Percentiles rank a stretch among this genome's conserved stretches.
phyloP scores from a whole-genome alignment of 2,113 vertebrate genomes.

The Pycnonotus jocosus region DNA sequence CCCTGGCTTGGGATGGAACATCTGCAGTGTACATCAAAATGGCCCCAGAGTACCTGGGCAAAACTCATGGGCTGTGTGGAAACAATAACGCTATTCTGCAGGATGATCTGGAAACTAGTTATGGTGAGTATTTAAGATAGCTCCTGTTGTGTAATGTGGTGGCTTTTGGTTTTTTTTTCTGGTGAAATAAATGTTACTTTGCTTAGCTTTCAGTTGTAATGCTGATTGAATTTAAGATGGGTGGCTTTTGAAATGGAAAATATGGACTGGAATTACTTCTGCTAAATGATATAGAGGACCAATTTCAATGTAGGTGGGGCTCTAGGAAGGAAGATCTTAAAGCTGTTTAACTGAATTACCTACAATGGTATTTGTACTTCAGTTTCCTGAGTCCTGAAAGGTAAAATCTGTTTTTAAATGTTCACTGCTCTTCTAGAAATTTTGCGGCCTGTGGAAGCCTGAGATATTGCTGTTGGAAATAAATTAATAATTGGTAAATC shows the following conservation, averaged over 20 bases:
- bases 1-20: slow-evolving; percentile 88
- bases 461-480: neutral
- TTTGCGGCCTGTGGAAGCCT: neutral
- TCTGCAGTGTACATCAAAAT: slow-evolving; percentile 93
- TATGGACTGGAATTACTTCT: neutral
- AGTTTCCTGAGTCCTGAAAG: neutral
- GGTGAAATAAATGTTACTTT: neutral
- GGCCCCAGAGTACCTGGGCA: slow-evolving; percentile 86
- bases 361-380: neutral
- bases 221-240: neutral
- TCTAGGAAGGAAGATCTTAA: neutral
- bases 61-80: slow-evolving; percentile 88
- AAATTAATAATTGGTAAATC: neutral
- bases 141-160: neutral
- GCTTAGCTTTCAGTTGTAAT: neutral
- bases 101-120: slow-evolving; percentile 91
- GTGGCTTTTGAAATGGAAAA: neutral
- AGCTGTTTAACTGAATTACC: neutral
- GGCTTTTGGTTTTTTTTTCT: accelerated
- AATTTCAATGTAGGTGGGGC: neutral
- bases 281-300: neutral
- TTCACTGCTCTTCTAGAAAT: neutral
- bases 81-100: slow-evolving; percentile 91
- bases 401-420: neutral
- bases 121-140: slow-evolving; percentile 72